Base-by-base conservation (phyloP, 1,140 invertebrate genomes). In the Vanessa tameamea region DNA sequence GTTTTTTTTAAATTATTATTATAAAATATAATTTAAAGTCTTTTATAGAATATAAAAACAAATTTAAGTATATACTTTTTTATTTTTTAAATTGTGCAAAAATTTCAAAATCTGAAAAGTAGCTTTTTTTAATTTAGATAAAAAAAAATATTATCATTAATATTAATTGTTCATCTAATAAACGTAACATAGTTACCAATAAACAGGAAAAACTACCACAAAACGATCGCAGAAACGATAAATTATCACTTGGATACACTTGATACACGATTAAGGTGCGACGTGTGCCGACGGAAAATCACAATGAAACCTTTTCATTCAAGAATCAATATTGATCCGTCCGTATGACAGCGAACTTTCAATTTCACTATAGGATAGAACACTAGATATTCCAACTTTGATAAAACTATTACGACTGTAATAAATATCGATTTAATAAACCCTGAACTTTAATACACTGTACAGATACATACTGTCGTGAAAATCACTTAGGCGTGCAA, bases 291-390 rank as follows among this genome's bases (percentile, higher is more conserved):
- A 48, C 72, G 73, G 73, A 71, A 72, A 71, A 80, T 80, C 82
- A 85, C 84, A 82, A 78, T 76, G 75, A 78, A 81, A 80, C 64
- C 63, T 73, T 76, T 85, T 69, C 83, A 86, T 89, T 87, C 84
- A 87, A 75, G 75, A 80, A 69, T 72, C 67, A 63, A 78, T 87
- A 89, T 88, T 85, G 88, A 90, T 87, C 87, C 82, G 78, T 78
- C 55, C 80, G 79, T 78, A 79, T 70, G 79, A 77, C 77, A 81
- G 72, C 75, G 81, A 87, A 92, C 88, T 90, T 90, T 90, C 83
- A 64, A 75, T 90, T 90, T 90, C 90, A 90, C 89, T 86, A 80
- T 53, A 77, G 48, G 23, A 48, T 20, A 67, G 64, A 75, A 78
- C 66, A 74, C 72, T 69, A 61, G 31, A 23, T 59, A 48, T 53